Conservation (phyloP, 2,888 invertebrate species). For the Lasioglossum oenotherae region DNA sequence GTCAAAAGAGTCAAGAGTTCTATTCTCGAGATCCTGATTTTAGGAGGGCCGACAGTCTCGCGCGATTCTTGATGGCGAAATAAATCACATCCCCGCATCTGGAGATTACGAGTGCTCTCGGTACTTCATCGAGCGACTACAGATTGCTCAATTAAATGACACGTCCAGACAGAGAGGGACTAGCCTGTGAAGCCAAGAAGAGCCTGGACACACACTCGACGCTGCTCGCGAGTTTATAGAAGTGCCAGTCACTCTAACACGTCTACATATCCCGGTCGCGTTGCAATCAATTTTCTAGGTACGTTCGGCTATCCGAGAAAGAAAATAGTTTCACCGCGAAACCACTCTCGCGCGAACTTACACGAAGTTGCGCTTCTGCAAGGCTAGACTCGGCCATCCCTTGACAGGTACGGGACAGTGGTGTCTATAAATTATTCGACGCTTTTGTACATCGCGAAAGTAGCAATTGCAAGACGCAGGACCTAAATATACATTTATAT, state of each 20-base stretch:
- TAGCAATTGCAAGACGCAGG: neutral
- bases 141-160: slow-evolving; percentile 5
- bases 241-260: neutral
- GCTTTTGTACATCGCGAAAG: neutral
- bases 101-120: neutral
- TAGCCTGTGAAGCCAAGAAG: neutral
- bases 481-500: too few relatives aligned
- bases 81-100: neutral
- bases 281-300: neutral
- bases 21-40: neutral
- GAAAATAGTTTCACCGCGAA: neutral
- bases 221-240: neutral
- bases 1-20: neutral
- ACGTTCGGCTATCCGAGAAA: neutral
- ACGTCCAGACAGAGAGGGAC: neutral
- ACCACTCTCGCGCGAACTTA: neutral
- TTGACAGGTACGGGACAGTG: neutral
- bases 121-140: neutral
- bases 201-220: neutral
- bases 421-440: neutral
- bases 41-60: neutral
- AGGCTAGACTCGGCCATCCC: neutral
- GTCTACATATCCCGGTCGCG: neutral
- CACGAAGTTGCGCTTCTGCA: neutral
- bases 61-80: neutral